These are phyloP conservation scores for Channa striata DNA, from an alignment of 2,797 vertebrate species.

Conservation along the genomic window DNA sequence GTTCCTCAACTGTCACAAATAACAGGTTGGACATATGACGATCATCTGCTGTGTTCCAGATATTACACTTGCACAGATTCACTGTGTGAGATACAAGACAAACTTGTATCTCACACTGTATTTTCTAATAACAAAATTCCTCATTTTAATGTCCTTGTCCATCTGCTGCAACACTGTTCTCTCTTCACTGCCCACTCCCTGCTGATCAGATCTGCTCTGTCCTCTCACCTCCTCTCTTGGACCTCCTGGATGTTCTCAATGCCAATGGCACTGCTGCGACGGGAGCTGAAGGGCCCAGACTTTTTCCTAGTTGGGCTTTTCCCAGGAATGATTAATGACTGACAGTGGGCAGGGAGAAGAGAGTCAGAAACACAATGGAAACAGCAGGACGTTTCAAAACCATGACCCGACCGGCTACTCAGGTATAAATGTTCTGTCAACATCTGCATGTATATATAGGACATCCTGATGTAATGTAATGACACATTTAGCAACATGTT, in stretches of 20 bases:
- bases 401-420: neutral
- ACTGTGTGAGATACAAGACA: neutral
- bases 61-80: neutral
- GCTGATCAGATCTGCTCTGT: slow-evolving; percentile 46
- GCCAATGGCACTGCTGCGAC: slow-evolving; percentile 96
- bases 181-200: slow-evolving; percentile 59
- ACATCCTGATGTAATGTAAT: slow-evolving; percentile 20
- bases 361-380: slow-evolving; percentile 53
- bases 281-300: slow-evolving; percentile 93
- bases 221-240: slow-evolving; percentile 92
- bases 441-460: slow-evolving; percentile 22
- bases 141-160: slow-evolving; percentile 50
- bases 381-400: neutral
- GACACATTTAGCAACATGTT: slow-evolving; percentile 19
- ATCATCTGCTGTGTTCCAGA: neutral
- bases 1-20: neutral
- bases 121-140: slow-evolving; percentile 18
- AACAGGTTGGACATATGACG: neutral
- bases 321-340: slow-evolving; percentile 95
- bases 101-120: slow-evolving; percentile 3
- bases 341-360: slow-evolving; percentile 59
- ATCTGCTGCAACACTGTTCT: slow-evolving; percentile 61
- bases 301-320: slow-evolving; percentile 98
- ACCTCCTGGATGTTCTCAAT: slow-evolving; percentile 99
- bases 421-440: slow-evolving; percentile 15